Evolutionary conservation across 2,888 invertebrate genomes (phyloP), one percentile per base, ranked within the genome.

Genomic region (Megalurothrips usitatus): DNA sequence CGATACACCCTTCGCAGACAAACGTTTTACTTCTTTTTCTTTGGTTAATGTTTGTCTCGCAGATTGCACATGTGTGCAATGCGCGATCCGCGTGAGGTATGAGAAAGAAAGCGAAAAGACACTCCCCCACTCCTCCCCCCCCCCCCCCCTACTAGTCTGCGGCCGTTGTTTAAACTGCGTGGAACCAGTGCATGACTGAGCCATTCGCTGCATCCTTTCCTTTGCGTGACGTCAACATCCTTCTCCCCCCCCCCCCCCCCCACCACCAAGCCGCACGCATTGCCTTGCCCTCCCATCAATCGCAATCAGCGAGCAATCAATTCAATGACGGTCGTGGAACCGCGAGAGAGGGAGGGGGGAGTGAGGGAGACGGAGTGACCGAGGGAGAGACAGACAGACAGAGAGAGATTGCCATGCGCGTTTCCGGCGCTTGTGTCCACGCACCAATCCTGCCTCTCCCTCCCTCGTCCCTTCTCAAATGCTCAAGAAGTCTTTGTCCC

Each of bases 141-240:
- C 58, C 58, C 58, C 58, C 17, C 58, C 58, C 58, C 58, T 17
- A 11, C 19, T 3, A 17, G 4, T 17, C 58, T 17, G 58, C 58
- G 34, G 34, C 34, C 6, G 34, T 43, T 43, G 34, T 43, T 43
- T 43, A 43, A 43, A 43, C 34, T 17, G 58, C 68, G 68, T 68
- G 68, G 68, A 75, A 23, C 12, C 68, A 75, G 68, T 75, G 68
- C 68, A 75, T 75, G 68, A 75, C 68, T 26, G 23, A 26, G 68
- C 68, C 26, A 26, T 75, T 75, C 68, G 68, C 68, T 26, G 68
- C 68, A 75, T 75, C 68, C 58, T 75, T 75, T 26, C 68, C 68
- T 75, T 75, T 26, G 68, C 68, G 68, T 75, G 68, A 75, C 68
- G 68, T 12, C 58, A 43, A 43, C 58, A 9, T 58, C 58, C 58